Percentiles rank a stretch among this genome's conserved stretches.
Conservation (phyloP, 2,888 invertebrate species). For the Oxystoma pomonae region DNA sequence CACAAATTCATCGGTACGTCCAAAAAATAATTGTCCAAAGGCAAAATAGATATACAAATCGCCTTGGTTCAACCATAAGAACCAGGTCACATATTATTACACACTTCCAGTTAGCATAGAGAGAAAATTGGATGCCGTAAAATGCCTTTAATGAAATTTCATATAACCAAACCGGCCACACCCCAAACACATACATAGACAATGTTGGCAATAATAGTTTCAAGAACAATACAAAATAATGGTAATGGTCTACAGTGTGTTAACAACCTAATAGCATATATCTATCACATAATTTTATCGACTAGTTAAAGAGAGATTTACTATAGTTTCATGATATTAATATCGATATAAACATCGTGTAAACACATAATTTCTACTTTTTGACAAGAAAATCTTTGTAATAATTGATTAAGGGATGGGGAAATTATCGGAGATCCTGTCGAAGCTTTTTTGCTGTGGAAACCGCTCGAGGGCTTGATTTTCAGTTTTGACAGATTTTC, state of each 20-base stretch:
- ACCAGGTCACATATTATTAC: not conserved
- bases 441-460: too few species aligned
- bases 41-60: not conserved
- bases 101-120: not conserved
- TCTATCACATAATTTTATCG: too few species aligned
- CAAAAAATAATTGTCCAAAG: not conserved
- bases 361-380: not conserved
- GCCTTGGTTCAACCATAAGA: not conserved
- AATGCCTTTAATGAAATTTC: constrained; percentile 29
- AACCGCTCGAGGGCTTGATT: too few species aligned
- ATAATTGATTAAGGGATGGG: too few species aligned
- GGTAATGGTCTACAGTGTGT: not conserved
- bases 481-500: too few species aligned
- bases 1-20: not conserved
- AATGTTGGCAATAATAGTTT: constrained; percentile 4
- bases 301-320: too few species aligned
- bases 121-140: constrained; percentile 27
- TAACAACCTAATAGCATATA: not conserved
- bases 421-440: too few species aligned
- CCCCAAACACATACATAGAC: constrained; percentile 3
- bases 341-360: not conserved
- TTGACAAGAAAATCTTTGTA: not conserved
- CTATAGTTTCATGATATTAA: too few species aligned
- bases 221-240: constrained; percentile 17
- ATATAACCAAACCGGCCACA: constrained; percentile 11